Evolutionary conservation across 2,797 vertebrate genomes (phyloP).

Genomic region (Scarus forsteni): DNA sequence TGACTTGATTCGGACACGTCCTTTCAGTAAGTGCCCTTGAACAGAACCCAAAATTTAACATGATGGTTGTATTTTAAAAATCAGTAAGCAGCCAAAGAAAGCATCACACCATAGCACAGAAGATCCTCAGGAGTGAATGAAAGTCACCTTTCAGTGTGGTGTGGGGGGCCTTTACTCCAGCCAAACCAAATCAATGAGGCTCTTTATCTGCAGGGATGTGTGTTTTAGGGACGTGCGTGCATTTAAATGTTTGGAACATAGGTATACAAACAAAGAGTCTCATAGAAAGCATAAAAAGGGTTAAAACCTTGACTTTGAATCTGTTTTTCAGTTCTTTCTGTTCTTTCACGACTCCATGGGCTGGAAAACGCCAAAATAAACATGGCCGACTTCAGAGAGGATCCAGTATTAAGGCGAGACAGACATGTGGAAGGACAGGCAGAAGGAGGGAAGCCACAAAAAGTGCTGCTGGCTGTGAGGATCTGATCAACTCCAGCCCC

Average conservation of each 20-base stretch:
- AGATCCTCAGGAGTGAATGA: constrained; percentile 61
- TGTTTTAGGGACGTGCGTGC: constrained; percentile 4
- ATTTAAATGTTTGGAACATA: constrained; percentile 46
- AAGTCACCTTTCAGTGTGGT: constrained; percentile 73
- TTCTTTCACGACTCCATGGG: constrained; percentile 27
- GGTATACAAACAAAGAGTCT: constrained; percentile 10
- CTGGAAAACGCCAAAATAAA: constrained; percentile 50
- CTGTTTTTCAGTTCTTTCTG: constrained; percentile 36
- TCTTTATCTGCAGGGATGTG: constrained; percentile 52
- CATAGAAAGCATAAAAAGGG: background rate
- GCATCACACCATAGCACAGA: constrained; percentile 40
- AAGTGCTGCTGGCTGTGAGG: constrained; percentile 37
- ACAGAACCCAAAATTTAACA: constrained; percentile 26
- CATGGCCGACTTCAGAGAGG: constrained; percentile 31
- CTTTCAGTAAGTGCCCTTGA: constrained; percentile 29
- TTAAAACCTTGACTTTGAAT: constrained; percentile 38
- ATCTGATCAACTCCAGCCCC: constrained; percentile 41
- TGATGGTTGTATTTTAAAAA: constrained; percentile 39
- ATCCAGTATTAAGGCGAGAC: constrained; percentile 28
- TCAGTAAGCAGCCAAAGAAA: constrained; percentile 66
- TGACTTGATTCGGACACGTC: constrained; percentile 31
- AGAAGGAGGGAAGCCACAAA: constrained; percentile 43
- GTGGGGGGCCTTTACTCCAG: constrained; percentile 39
- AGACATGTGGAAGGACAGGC: constrained; percentile 53
- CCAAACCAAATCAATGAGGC: constrained; percentile 64